Percentiles rank a stretch among this genome's conserved stretches.
Conservation (phyloP, 2,797 vertebrate species). For the Syndactyla subalaris region DNA sequence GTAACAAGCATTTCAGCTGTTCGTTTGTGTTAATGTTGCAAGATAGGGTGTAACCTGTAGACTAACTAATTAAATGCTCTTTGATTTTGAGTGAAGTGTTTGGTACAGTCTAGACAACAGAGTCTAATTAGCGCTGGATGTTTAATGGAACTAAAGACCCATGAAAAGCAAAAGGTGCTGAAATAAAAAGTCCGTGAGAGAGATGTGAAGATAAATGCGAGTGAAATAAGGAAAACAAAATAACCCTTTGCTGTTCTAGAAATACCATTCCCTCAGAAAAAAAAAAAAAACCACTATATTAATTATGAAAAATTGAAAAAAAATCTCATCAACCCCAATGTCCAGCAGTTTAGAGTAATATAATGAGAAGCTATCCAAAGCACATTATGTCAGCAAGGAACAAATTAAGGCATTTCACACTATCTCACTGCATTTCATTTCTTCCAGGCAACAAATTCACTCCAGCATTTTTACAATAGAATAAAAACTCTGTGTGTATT, state of each 20-base stretch:
- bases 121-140: constrained; percentile 67
- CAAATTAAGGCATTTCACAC: constrained; percentile 56
- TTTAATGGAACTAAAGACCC: constrained; percentile 67
- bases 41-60: constrained; percentile 56
- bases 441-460: constrained; percentile 31
- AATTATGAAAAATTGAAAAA: constrained; percentile 60
- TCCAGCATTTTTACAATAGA: constrained; percentile 31
- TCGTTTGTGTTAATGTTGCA: constrained; percentile 58
- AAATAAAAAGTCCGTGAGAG: constrained; percentile 32
- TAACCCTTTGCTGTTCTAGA: constrained; percentile 6
- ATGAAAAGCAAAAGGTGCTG: constrained; percentile 62
- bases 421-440: constrained; percentile 54
- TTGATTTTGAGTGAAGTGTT: constrained; percentile 73
- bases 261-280: not conserved
- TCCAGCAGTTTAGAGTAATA: constrained; percentile 46
- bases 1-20: constrained; percentile 47
- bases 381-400: constrained; percentile 53
- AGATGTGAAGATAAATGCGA: constrained; percentile 28
- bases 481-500: not conserved
- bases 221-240: constrained; percentile 1
- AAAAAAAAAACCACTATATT: not conserved
- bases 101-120: constrained; percentile 65
- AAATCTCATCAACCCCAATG: constrained; percentile 52
- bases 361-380: constrained; percentile 64
- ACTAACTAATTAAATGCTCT: constrained; percentile 73